phyloP scores from a whole-genome alignment of 2,113 vertebrate genomes.

The Aphelocoma coerulescens region DNA sequence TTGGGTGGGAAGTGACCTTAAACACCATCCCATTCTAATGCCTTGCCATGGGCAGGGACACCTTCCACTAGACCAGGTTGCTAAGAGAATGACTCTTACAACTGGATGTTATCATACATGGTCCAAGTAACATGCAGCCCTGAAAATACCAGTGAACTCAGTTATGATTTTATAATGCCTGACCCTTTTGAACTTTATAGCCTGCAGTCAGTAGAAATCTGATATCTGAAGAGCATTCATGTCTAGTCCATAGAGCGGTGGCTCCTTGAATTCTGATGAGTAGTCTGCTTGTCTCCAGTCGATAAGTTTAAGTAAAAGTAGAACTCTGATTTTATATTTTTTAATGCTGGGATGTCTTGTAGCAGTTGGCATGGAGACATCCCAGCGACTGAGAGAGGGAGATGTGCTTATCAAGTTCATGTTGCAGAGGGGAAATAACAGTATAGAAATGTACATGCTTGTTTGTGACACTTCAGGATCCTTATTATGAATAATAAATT shows the following conservation, averaged over 20 bases:
- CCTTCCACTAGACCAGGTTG: background rate
- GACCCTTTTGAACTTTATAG: background rate
- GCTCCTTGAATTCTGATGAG: background rate
- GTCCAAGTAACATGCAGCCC: background rate
- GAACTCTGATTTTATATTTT: background rate
- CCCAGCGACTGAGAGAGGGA: background rate
- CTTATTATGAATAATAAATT: background rate
- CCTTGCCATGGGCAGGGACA: background rate
- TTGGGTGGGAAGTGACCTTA: background rate
- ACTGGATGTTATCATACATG: background rate
- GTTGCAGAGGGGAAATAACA: background rate
- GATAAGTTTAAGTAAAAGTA: background rate
- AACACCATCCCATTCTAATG: background rate
- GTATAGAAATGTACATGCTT: background rate
- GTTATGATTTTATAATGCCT: background rate
- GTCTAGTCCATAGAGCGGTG: fast-evolving
- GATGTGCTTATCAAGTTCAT: background rate
- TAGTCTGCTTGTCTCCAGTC: background rate
- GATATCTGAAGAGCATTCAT: fast-evolving
- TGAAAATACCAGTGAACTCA: background rate
- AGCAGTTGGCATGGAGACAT: background rate
- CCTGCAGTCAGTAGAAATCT: background rate
- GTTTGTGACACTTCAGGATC: background rate
- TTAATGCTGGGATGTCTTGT: background rate
- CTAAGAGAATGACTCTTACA: background rate